Evolutionary conservation across 2,797 vertebrate species (phyloP).

Genomic region (Lepilemur septentrionalis): DNA sequence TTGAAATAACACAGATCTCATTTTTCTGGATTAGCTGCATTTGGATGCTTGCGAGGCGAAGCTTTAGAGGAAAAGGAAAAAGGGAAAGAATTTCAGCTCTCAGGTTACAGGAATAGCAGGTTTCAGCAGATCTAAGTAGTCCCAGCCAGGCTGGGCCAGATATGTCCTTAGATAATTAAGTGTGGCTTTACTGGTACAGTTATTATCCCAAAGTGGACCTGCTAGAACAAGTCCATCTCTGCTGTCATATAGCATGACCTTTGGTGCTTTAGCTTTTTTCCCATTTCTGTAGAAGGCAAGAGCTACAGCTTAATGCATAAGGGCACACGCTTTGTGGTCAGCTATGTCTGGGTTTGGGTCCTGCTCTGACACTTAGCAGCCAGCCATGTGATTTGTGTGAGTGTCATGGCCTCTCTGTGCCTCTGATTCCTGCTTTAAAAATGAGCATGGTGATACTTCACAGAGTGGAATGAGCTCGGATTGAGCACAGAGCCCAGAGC

Average conservation of each 20-base stretch:
- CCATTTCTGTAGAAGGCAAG: background rate
- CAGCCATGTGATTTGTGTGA: background rate
- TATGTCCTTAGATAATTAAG: background rate
- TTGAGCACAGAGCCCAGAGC: background rate
- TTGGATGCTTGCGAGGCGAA: background rate
- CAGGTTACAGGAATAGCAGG: background rate
- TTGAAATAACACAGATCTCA: background rate
- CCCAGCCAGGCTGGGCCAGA: background rate
- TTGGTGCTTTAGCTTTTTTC: background rate
- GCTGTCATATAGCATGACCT: background rate
- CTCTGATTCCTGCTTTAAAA: background rate
- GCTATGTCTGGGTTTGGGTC: background rate
- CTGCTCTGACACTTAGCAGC: background rate
- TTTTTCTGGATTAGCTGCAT: constrained; percentile 12
- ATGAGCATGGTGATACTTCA: background rate
- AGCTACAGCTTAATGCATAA: background rate
- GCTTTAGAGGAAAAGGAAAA: background rate
- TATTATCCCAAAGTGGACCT: background rate
- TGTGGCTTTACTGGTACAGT: background rate
- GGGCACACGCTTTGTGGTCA: background rate
- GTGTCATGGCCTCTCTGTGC: background rate
- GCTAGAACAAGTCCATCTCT: background rate
- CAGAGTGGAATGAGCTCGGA: background rate
- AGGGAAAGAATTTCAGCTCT: background rate
- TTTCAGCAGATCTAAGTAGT: background rate